These are phyloP conservation scores for Molanna angustata DNA, from an alignment of 2,888 invertebrate genomes.

Conservation along the genomic window DNA sequence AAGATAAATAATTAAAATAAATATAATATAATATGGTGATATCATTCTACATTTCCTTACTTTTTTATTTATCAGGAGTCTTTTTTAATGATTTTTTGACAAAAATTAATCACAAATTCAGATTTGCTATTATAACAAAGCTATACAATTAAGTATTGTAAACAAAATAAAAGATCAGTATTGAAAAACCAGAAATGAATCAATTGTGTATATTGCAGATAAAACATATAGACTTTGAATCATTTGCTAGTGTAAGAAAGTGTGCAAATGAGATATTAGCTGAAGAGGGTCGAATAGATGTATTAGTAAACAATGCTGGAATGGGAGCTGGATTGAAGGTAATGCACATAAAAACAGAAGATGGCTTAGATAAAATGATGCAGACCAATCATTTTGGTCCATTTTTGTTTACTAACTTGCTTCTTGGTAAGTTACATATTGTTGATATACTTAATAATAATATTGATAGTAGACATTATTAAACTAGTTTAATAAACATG, in stretches of 20 bases:
- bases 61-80: too few species aligned
- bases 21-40: too few species aligned
- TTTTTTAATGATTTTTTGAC: neutral
- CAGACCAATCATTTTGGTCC: constrained; percentile 71
- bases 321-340: constrained; percentile 48
- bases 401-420: constrained; percentile 68
- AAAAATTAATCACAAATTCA: neutral
- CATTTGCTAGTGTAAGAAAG: constrained; percentile 49
- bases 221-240: constrained; percentile 44
- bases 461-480: too few species aligned
- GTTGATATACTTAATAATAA: too few species aligned
- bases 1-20: too few species aligned
- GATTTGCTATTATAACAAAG: neutral
- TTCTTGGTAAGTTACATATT: constrained; percentile 49
- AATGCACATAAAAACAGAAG: constrained; percentile 57
- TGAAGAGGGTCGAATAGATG: constrained; percentile 52
- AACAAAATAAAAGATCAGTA: too few species aligned
- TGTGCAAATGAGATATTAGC: constrained; percentile 56
- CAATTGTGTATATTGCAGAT: constrained; percentile 21
- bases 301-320: constrained; percentile 63
- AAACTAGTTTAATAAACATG: too few species aligned
- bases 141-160: too few species aligned
- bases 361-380: constrained; percentile 66
- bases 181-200: too few species aligned
- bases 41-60: too few species aligned